Conservation (phyloP, 2,888 invertebrate genomes). For the Baronia brevicornis region DNA sequence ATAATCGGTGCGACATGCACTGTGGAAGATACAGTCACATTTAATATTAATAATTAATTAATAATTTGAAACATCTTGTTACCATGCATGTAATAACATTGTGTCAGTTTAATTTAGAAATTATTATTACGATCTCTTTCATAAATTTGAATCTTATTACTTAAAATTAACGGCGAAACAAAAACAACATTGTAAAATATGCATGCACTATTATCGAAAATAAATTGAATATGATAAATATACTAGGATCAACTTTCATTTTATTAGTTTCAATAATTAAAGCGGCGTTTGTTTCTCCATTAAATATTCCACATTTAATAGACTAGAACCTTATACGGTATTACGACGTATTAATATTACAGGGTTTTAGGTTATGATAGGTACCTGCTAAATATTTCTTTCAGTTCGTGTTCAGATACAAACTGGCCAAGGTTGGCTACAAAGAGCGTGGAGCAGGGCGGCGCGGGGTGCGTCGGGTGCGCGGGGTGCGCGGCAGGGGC, state of each 20-base stretch:
- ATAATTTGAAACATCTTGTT: slow-evolving; percentile 6
- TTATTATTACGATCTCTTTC: not conserved
- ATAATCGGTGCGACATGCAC: slow-evolving; percentile 69
- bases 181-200: not conserved
- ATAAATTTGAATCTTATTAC: too few species aligned
- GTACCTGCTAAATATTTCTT: slow-evolving; percentile 98
- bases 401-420: slow-evolving; percentile 98
- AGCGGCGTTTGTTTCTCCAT: too few species aligned
- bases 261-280: too few species aligned
- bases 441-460: slow-evolving; percentile 97
- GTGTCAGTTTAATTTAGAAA: not conserved
- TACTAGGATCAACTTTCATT: too few species aligned
- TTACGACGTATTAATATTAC: too few species aligned
- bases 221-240: too few species aligned
- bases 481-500: slow-evolving; percentile 80
- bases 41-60: slow-evolving; percentile 24
- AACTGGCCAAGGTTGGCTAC: slow-evolving; percentile 98
- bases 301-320: too few species aligned
- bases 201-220: not conserved
- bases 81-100: slow-evolving; percentile 11
- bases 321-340: too few species aligned
- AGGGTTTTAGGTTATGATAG: too few species aligned
- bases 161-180: too few species aligned
- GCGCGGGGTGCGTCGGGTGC: slow-evolving; percentile 78
- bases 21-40: slow-evolving; percentile 47